Evolutionary conservation across 2,113 vertebrate species (phyloP), one percentile per base, ranked within the genome.

Genomic region (Eclectus roratus): DNA sequence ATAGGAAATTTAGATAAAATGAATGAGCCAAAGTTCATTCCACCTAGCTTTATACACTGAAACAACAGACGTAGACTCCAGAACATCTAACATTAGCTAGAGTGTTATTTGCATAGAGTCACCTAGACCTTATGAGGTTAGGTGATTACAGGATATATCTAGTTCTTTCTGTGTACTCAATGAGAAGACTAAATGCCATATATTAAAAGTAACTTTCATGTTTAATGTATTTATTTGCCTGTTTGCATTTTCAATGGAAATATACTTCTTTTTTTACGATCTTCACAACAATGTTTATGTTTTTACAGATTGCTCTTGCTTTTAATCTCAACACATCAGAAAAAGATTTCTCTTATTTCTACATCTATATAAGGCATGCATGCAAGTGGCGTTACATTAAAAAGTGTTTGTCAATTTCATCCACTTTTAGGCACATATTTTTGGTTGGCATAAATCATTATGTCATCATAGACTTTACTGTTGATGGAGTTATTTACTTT

Each of bases 301-400:
- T 47, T 66, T 61, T 56, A 41, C 7, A 69, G 14, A 35, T 85
- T 49, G 29, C 7, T 91, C 17, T 68, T 72, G 33, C 6, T 4
- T 79, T 86, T 71, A 72, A 31, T 37, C 15, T 64, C 39, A 81
- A 25, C 13, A 53, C 9, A 4, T 37, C 43, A 64, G 46, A 73
- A 82, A 85, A 88, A 44, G 13, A 37, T 19, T 73, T 64, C 9
- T 80, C 7, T 58, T 63, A 43, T 50, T 83, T 68, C 8, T 63
- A 9, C 37, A 25, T 28, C 31, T 50, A 1, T 55, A 27, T 31
- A 39, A 33, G 3, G 7, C 2, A 17, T 8, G 1, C 9, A 20
- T 46, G 44, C 1, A 39, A 27, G 31, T 55, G 15, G 9, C 31
- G 17, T 46, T 71, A 60, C 23, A 53, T 68, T 70, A 61, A 41